A percentile compares a stretch with the other conserved stretches of the same genome.
Conservation (phyloP, 2,797 vertebrate genomes). For the Sebastes ruberrimus region DNA sequence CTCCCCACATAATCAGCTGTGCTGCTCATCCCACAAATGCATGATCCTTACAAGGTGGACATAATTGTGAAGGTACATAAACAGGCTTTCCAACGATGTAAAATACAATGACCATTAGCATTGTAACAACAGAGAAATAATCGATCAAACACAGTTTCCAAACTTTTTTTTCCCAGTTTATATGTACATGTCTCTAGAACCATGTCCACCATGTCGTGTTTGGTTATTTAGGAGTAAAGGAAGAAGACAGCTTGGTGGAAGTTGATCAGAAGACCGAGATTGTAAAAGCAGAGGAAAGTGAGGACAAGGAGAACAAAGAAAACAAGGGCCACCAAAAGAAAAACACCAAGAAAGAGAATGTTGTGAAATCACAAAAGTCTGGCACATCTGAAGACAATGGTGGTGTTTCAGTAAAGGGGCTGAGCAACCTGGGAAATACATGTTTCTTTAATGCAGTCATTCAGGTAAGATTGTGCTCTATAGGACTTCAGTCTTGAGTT, state of each 20-base stretch:
- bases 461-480: conserved; percentile 84
- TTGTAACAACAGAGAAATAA: no score
- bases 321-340: conserved; percentile 80
- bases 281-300: conserved; percentile 50
- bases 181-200: not conserved
- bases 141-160: no score
- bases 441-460: conserved; percentile 98
- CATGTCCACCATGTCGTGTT: not conserved
- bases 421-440: conserved; percentile 97
- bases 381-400: conserved; percentile 3
- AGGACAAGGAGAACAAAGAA: conserved; percentile 83
- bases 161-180: no score
- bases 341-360: conserved; percentile 73
- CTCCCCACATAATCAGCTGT: no score
- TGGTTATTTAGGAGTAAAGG: conserved; percentile 52
- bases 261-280: conserved; percentile 31
- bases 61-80: no score
- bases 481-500: not conserved
- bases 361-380: conserved; percentile 64
- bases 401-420: conserved; percentile 86
- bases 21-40: no score
- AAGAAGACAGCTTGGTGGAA: conserved; percentile 41
- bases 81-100: no score
- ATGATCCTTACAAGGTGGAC: no score
- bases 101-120: no score